Evolutionary conservation across 2,888 invertebrate genomes (phyloP), one percentile per base, ranked within the genome.

Genomic region (Cinara cedri): DNA sequence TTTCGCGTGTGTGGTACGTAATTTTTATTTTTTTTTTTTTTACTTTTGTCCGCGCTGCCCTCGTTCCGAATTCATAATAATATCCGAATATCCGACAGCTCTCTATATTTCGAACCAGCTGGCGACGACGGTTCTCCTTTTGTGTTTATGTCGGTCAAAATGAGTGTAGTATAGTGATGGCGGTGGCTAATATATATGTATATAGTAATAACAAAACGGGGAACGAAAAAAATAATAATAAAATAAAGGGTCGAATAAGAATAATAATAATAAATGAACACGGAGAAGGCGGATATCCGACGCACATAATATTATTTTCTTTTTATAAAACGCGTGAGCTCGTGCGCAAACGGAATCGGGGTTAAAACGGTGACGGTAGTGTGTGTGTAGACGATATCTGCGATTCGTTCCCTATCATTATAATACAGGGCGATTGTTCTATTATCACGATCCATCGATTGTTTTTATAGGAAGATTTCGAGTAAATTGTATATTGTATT

Each of bases 201-300:
- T 14, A n/a, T 24, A n/a, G 72, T 60, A 60, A 72, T 46, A 26
- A 72, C 26, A 19, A 49, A 62, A 72, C 49, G 26, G 54, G 54
- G 49, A 49, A 49, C n/a, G 24, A 54, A 9, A 62, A 63, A 42
- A 70, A 70, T 34, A 72, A 60, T 24, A 66, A 66, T n/a, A 66
- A 60, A 51, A 72, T 72, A 75, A 75, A 65, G 65, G 74, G 65
- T 75, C 51, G 62, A 75, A 75, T 66, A 66, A 66, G 49, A 72
- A 72, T 57, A 72, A 72, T 72, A 72, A 72, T 60, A 66, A 76
- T 55, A 76, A 75, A 63, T 42, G 62, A 63, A 74, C 49, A 75
- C 65, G 42, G 54, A 75, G 72, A 75, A 75, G 55, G 65, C 75
- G 75, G 75, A 75, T 75, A 55, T 75, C 75, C 75, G 75, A 75